These are phyloP conservation scores for Leptinotarsa haldemani DNA, from an alignment of 2,888 invertebrate species.

Conservation along the genomic window DNA sequence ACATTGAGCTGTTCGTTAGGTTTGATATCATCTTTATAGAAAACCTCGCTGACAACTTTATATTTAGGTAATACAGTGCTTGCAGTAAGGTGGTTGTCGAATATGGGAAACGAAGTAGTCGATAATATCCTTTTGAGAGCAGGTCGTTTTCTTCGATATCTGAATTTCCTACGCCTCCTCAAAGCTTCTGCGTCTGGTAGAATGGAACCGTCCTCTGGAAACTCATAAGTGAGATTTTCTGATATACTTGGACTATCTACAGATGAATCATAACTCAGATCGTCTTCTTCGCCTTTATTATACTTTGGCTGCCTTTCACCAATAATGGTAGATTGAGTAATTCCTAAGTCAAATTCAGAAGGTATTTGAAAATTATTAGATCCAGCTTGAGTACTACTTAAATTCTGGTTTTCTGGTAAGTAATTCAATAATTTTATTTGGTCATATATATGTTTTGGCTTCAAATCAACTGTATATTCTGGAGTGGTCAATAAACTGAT, in stretches of 20 bases:
- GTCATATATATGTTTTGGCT: constrained; percentile 59
- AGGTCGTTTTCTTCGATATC: constrained; percentile 41
- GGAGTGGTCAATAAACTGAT: constrained; percentile 56
- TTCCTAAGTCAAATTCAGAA: neutral
- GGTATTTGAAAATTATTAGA: neutral
- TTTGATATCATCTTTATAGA: constrained; percentile 63
- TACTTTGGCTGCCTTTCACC: constrained; percentile 5
- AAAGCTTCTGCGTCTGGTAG: constrained; percentile 45
- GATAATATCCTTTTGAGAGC: constrained; percentile 36
- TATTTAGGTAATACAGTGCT: constrained; percentile 53
- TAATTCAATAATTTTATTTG: constrained; percentile 56
- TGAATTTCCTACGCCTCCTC: constrained; percentile 33
- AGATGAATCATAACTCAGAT: constrained; percentile 19
- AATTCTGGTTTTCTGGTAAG: constrained; percentile 45
- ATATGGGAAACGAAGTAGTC: constrained; percentile 30
- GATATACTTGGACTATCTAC: constrained; percentile 10
- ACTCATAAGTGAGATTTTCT: constrained; percentile 23
- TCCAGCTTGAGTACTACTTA: constrained; percentile 22
- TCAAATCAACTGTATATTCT: constrained; percentile 55
- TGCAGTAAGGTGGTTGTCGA: constrained; percentile 20
- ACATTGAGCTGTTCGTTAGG: constrained; percentile 65
- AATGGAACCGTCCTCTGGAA: neutral
- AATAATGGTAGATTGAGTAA: too few relatives aligned
- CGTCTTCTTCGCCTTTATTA: constrained; percentile 2
- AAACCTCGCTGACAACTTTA: constrained; percentile 59